These are phyloP conservation scores for Anoplolepis gracilipes DNA, from an alignment of 1,140 invertebrate species.

Conservation along the genomic window DNA sequence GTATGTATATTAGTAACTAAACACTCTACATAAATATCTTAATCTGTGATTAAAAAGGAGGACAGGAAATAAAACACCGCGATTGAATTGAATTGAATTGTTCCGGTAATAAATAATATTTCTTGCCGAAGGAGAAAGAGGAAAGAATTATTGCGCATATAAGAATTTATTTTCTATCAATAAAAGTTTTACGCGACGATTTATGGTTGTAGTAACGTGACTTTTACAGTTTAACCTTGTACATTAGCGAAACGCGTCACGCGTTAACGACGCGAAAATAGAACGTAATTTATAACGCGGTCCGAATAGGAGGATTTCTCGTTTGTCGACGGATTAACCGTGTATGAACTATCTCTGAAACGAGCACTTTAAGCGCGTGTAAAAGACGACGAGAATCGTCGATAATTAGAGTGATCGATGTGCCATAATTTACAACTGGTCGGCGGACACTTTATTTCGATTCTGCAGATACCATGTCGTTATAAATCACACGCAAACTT, in stretches of 20 bases:
- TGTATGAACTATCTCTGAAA: not conserved
- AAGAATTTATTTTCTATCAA: not conserved
- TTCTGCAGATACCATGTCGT: not conserved
- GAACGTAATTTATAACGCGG: slow-evolving; percentile 23
- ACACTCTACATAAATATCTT: not conserved
- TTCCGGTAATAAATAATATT: not conserved
- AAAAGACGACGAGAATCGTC: slow-evolving; percentile 14
- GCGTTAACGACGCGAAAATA: slow-evolving; percentile 58
- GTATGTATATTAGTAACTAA: not conserved
- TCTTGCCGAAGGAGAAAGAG: not conserved
- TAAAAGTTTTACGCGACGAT: not conserved
- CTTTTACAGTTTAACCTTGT: slow-evolving; percentile 30
- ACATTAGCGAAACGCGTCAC: slow-evolving; percentile 24
- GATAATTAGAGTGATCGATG: slow-evolving; percentile 45
- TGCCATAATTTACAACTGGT: slow-evolving; percentile 1
- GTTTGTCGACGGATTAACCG: not conserved
- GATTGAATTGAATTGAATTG: not conserved
- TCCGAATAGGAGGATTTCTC: slow-evolving; percentile 40
- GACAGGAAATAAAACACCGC: not conserved
- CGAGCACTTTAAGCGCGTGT: not conserved
- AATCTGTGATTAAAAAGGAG: not conserved
- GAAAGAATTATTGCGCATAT: not conserved
- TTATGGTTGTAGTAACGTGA: not conserved
- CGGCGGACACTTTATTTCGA: not conserved
- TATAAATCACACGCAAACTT: slow-evolving; percentile 22